Evolutionary conservation across 2,888 invertebrate genomes (phyloP).

Genomic region (Drosophila atripex): DNA sequence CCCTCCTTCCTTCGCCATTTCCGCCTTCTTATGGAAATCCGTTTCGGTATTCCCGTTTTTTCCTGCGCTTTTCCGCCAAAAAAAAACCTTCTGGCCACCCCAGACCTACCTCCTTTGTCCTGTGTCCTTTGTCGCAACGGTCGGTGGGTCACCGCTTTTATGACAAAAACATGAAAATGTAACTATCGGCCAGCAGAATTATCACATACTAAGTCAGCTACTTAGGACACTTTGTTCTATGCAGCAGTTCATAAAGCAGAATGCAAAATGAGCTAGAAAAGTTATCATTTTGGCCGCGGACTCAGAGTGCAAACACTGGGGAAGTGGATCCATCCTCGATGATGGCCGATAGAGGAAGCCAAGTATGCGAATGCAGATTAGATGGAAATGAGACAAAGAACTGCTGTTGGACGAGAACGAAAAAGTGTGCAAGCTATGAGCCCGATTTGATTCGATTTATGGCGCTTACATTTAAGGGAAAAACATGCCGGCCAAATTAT

Average conservation of each 20-base stretch:
- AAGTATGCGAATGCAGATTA: slow-evolving; percentile 75
- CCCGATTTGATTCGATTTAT: neutral
- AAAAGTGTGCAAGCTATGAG: slow-evolving; percentile 14
- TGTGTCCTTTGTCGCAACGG: slow-evolving; percentile 6
- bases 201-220: slow-evolving; percentile 79
- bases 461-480: neutral
- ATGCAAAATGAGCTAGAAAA: slow-evolving; percentile 31
- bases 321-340: slow-evolving; percentile 20
- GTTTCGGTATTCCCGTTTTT: slow-evolving; percentile 23
- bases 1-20: slow-evolving; percentile 10
- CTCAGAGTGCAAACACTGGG: slow-evolving; percentile 1
- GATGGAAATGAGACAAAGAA: slow-evolving; percentile 61
- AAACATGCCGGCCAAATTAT: neutral
- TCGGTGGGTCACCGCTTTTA: slow-evolving; percentile 26
- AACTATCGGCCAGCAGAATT: slow-evolving; percentile 74
- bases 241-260: slow-evolving; percentile 77
- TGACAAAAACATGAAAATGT: slow-evolving; percentile 73
- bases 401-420: slow-evolving; percentile 18
- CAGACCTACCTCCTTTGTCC: slow-evolving; percentile 6
- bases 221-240: slow-evolving; percentile 60
- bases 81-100: neutral
- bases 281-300: slow-evolving; percentile 63
- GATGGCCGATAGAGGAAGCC: slow-evolving; percentile 41
- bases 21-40: slow-evolving; percentile 67
- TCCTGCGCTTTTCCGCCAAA: neutral